Conservation (phyloP, 2,113 vertebrate genomes). For the Centropus unirufus region DNA sequence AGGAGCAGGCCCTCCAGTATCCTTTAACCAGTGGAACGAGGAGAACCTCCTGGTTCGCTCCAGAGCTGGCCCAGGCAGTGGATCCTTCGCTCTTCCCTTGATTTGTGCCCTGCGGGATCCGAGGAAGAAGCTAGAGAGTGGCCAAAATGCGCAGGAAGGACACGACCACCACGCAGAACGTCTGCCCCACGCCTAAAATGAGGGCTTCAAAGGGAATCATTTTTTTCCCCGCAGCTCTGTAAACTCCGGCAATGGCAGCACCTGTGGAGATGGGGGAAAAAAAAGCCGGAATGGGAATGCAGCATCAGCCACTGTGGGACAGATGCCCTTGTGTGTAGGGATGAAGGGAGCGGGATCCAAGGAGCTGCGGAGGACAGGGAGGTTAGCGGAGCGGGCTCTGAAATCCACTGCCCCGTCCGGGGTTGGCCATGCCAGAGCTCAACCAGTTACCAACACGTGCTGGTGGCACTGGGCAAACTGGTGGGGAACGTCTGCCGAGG, state of each 20-base stretch:
- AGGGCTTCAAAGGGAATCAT: conserved; percentile 94
- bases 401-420: accelerated
- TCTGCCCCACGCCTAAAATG: conserved; percentile 92
- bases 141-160: conserved; percentile 93
- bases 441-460: accelerated
- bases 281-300: accelerated
- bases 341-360: neutral
- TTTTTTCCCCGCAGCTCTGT: conserved; percentile 93
- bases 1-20: neutral
- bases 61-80: neutral
- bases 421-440: neutral
- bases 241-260: conserved; percentile 95
- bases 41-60: neutral
- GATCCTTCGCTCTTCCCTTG: neutral
- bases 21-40: neutral
- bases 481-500: neutral
- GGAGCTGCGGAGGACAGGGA: accelerated
- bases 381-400: accelerated
- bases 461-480: neutral
- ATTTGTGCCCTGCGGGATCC: neutral
- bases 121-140: conserved; percentile 83
- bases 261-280: conserved; percentile 70
- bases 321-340: accelerated
- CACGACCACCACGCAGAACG: conserved; percentile 89
- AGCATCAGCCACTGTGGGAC: accelerated